Conservation (phyloP, 2,888 invertebrate genomes). For the Rhagonycha fulva region DNA sequence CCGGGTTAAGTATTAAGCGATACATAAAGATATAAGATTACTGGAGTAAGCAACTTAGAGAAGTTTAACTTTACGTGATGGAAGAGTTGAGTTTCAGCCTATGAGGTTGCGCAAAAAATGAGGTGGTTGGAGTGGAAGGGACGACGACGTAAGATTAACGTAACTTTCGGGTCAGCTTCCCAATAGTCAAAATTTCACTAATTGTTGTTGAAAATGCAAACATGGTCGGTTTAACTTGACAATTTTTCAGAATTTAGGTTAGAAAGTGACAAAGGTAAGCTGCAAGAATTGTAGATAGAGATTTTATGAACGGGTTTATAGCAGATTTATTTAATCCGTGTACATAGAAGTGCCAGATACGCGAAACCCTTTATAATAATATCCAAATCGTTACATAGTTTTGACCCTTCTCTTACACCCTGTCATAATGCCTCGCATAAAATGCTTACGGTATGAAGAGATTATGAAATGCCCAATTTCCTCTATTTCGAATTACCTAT, state of each 20-base stretch:
- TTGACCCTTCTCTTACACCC: constrained; percentile 35
- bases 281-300: constrained; percentile 44
- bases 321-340: constrained; percentile 48
- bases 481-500: neutral
- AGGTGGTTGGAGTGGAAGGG: neutral
- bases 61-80: neutral
- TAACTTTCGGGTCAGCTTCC: neutral
- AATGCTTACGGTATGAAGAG: constrained; percentile 42
- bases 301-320: constrained; percentile 49
- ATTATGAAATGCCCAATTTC: constrained; percentile 33
- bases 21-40: constrained; percentile 11
- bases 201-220: neutral
- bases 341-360: constrained; percentile 45
- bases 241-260: constrained; percentile 29
- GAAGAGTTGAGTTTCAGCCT: neutral
- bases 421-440: constrained; percentile 39
- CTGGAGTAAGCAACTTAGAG: neutral
- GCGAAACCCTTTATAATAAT: constrained; percentile 40
- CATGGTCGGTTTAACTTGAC: constrained; percentile 7
- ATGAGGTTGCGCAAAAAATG: neutral
- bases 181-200: neutral
- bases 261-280: constrained; percentile 36
- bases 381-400: constrained; percentile 39
- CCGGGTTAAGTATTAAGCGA: constrained; percentile 8
- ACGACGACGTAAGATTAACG: neutral